phyloP scores from a whole-genome alignment of 2,888 invertebrate species.

The Nematopogon swammerdamellus region DNA sequence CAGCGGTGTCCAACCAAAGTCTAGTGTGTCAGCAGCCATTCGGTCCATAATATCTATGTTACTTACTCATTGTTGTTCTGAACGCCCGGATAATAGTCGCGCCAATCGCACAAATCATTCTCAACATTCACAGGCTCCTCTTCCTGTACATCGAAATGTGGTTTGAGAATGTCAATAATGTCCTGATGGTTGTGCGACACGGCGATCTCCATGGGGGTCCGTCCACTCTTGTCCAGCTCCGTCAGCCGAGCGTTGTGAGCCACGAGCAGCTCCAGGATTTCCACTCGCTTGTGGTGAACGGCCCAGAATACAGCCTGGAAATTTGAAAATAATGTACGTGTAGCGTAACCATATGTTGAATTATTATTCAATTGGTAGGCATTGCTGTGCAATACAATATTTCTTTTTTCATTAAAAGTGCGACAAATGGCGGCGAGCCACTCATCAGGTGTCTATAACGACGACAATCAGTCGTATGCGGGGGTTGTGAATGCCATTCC shows the following conservation, averaged over 20 bases:
- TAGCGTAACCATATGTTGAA: no score
- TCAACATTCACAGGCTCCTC: constrained; percentile 18
- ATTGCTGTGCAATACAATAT: no score
- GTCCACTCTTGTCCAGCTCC: constrained; percentile 46
- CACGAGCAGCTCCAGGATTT: constrained; percentile 52
- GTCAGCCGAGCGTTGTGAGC: constrained; percentile 44
- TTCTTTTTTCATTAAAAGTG: no score
- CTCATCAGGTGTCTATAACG: no score
- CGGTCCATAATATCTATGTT: no score
- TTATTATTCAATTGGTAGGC: no score
- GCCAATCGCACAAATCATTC: constrained; percentile 31
- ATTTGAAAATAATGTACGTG: constrained; percentile 1
- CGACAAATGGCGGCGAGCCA: no score
- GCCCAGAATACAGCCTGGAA: constrained; percentile 64
- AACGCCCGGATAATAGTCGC: constrained; percentile 49
- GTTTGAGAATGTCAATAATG: constrained; percentile 40
- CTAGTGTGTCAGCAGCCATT: no score
- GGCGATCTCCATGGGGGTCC: constrained; percentile 53
- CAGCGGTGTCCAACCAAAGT: no score
- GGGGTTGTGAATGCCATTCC: no score
- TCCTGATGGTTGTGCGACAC: constrained; percentile 42
- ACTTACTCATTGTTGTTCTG: constrained; percentile 28
- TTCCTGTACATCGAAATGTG: constrained; percentile 19
- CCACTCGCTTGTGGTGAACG: constrained; percentile 49
- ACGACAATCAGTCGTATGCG: no score